These are phyloP conservation scores for Mus minutoides DNA, from an alignment of 2,797 vertebrate genomes.

Conservation along the genomic window DNA sequence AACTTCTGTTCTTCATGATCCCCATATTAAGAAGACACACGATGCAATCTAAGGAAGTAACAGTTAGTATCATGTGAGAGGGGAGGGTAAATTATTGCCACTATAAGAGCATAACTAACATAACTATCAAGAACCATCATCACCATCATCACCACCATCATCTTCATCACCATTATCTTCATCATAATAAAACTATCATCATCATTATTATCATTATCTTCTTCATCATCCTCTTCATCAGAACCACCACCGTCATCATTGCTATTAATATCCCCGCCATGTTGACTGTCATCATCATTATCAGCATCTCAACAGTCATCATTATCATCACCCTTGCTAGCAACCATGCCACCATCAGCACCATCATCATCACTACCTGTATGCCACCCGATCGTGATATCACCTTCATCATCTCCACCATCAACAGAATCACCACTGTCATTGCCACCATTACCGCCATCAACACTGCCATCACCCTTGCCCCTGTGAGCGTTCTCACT, in stretches of 20 bases:
- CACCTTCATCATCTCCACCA: too few species aligned
- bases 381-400: background rate
- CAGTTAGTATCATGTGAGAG: background rate
- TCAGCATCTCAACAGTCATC: too few species aligned
- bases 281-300: too few species aligned
- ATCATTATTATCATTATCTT: background rate
- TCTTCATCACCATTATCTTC: too few species aligned
- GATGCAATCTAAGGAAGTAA: too few species aligned
- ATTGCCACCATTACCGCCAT: too few species aligned
- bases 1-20: background rate
- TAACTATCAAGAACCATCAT: background rate
- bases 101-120: background rate
- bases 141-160: background rate
- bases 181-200: background rate
- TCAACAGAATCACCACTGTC: fast-evolving
- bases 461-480: background rate
- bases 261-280: too few species aligned
- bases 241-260: too few species aligned
- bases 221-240: too few species aligned
- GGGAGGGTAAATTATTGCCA: background rate
- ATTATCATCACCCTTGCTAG: too few species aligned
- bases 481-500: background rate
- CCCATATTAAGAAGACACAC: too few species aligned
- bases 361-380: fast-evolving
- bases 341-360: fast-evolving